Base-by-base conservation (phyloP, 2,113 vertebrate species). In the Sorex araneus region DNA sequence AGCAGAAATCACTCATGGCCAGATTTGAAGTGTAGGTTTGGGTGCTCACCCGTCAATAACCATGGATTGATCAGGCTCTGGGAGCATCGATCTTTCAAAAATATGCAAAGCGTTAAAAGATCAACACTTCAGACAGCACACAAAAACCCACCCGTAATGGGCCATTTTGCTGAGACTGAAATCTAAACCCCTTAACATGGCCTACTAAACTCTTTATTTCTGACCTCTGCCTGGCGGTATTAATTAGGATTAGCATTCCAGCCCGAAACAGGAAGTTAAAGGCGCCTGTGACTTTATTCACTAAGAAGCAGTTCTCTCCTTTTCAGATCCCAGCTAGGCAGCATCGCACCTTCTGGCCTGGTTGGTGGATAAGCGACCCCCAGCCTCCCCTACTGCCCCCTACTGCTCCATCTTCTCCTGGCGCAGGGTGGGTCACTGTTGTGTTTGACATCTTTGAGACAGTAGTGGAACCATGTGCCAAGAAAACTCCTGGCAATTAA, bases 21-120 rank as follows among this genome's bases (percentile, higher is more conserved):
- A 45, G 8, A 57, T 43, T 47, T 90, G 0, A 28, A 80, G 69
- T 43, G 0, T 67, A 87, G 21, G 0, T 77, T 73, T 78, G 45
- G 3, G 13, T 40, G 80, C 21, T 76, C 50, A 28, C 1, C 18
- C 10, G 36, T 1, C 64, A 34, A 3, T 50, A 77, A 21, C 0
- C 30, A 13, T 73, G 36, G 3, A 12, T 83, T 83, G 78, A 16
- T 54, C 27, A 66, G 6, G 70, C 3, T 30, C 45, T 11, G 25
- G n/a, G 8, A 43, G 54, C 11, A 57, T 36, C 86, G 36, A 47
- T 40, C 34, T 50, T 86, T 74, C 25, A 93, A 21, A 85, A 91
- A n/a, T 16, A 3, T 23, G 69, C 30, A 79, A 28, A 3, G 32
- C 76, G 5, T 64, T 47, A 64, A 85, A 81, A 75, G 19, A 11